Evolutionary conservation across 2,113 vertebrate species (phyloP).

Genomic region (Probosciger aterrimus): DNA sequence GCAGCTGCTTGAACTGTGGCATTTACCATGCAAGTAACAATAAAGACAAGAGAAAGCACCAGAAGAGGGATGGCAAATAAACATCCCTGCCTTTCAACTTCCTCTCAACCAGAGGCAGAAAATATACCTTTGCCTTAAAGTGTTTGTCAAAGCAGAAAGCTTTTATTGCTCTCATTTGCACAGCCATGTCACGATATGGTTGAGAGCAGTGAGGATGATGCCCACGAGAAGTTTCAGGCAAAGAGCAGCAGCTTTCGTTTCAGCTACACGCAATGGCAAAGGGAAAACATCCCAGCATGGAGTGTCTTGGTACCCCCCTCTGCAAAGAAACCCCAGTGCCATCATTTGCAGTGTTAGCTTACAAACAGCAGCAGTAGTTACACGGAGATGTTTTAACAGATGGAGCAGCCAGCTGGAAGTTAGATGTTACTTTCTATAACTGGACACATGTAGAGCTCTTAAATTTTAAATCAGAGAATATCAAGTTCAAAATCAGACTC

Average conservation of each 20-base stretch:
- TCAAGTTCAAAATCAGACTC: background rate
- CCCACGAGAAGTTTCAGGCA: background rate
- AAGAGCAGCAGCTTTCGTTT: background rate
- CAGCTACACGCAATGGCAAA: background rate
- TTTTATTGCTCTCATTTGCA: background rate
- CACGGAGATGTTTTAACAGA: background rate
- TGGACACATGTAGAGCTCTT: conserved; percentile 36
- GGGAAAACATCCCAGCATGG: background rate
- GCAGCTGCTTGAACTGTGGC: background rate
- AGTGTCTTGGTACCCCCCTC: background rate
- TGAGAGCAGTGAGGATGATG: accelerated
- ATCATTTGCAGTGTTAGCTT: background rate
- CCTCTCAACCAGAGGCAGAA: background rate
- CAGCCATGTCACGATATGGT: accelerated
- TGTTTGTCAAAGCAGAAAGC: background rate
- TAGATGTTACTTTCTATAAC: background rate
- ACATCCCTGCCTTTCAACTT: background rate
- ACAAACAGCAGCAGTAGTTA: accelerated
- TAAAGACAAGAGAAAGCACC: background rate
- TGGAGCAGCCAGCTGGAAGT: conserved; percentile 26
- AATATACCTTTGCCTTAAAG: background rate
- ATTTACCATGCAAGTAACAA: background rate
- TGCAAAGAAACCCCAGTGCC: background rate
- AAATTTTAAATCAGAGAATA: conserved; percentile 48
- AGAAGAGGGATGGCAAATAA: background rate